Evolutionary conservation across 2,797 vertebrate species (phyloP), one percentile per base, ranked within the genome.

Genomic region (Cossypha dichroa): DNA sequence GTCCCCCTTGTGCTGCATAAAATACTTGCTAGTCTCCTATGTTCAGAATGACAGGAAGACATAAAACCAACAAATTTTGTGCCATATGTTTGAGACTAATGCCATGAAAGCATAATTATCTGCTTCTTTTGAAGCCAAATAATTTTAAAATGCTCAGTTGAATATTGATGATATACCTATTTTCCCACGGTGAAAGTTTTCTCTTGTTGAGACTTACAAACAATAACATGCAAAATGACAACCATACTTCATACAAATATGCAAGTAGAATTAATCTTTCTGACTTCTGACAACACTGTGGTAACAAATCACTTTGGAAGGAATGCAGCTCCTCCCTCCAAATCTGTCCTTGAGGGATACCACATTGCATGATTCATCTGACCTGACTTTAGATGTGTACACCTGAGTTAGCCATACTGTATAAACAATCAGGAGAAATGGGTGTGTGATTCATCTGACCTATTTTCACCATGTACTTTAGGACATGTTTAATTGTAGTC

Each of bases 321-420:
- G 85, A 94, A 93, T 85, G 78, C 70, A 70, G 55, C 89, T 91
- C 81, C 85, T 96, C 78, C 91, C 41, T 94, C 54, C 41, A 67
- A 21, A 25, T 77, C 60, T 74, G 59, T 94, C 78, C 41, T 70
- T 93, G 68, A 94, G 75, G 75, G 41, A 70, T 83, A 80, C 89
- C 75, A 46, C 55, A 49, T 22, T 69, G 48, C 45, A 29, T 94
- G 89, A 94, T 80, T 95, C 68, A 93, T 83, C 67, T 93, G 78
- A 85, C 72, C 81, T 90, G 67, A 70, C 81, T 93, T 89, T 8
- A 75, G 55, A 59, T 85, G 86, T 55, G 63, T 62, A 29, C 60
- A 94, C 91, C 84, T 90, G 63, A 80, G 54, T 64, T 93, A 80
- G 60, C 89, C 67, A 33, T 80, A 74, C 40, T 59, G 55, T 33